Conservation (phyloP, 2,888 invertebrate species). For the Prosopocoilus inquinatus region DNA sequence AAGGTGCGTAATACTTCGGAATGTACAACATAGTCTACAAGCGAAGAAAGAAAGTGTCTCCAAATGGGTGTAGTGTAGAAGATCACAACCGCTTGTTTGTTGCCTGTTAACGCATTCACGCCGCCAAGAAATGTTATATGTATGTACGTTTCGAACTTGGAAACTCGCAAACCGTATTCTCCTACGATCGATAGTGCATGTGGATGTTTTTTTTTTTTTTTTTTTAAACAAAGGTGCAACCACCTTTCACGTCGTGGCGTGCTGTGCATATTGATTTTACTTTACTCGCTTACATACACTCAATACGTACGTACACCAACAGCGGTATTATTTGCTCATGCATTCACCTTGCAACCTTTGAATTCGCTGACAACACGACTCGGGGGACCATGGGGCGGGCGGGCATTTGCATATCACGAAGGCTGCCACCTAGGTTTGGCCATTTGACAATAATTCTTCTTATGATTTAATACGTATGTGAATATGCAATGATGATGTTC, state of each 20-base stretch:
- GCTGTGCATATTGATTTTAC: conserved; percentile 15
- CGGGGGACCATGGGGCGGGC: not conserved
- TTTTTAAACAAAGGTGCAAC: conserved; percentile 36
- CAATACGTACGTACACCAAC: not conserved
- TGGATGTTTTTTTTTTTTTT: too few species aligned
- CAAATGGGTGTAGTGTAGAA: too few species aligned
- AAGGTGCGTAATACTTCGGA: too few species aligned
- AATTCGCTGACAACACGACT: not conserved
- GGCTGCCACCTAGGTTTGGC: not conserved
- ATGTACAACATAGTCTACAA: too few species aligned
- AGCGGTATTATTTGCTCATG: not conserved
- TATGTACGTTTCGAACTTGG: not conserved
- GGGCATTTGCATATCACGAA: not conserved
- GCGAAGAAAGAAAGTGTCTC: too few species aligned
- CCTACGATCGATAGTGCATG: not conserved
- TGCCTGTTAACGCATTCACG: too few species aligned
- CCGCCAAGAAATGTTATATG: too few species aligned
- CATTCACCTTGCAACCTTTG: conserved; percentile 4
- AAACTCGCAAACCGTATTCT: not conserved
- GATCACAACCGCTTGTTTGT: too few species aligned
- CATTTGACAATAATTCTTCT: too few species aligned
- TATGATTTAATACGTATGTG: too few species aligned
- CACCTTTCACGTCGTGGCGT: conserved; percentile 13
- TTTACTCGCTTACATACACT: too few species aligned
- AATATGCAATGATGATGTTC: too few species aligned